Evolutionary conservation across 2,797 vertebrate genomes (phyloP), one percentile per base, ranked within the genome.

Genomic region (Danio choprae): DNA sequence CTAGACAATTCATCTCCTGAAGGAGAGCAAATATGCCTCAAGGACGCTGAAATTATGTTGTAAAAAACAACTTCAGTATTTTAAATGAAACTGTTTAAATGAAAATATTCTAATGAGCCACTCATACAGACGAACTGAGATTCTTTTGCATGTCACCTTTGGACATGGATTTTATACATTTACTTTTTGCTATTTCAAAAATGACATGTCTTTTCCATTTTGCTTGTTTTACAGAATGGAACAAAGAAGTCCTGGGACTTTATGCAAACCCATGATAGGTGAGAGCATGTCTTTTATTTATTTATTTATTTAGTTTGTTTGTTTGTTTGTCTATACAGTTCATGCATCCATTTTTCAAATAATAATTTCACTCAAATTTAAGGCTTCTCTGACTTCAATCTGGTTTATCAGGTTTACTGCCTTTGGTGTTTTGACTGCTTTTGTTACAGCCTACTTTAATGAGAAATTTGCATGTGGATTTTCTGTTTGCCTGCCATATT

Each of bases 221-320:
- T 88, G n/a, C 1, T 86, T 88, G 82, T n/a, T 89, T 89, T 41
- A 40, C 90, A 97, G 96, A 96, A 97, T 86, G 96, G 96, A 84
- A 92, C 92, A 80, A 95, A 95, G 92, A 97, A 96, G 90, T 92
- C 89, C 83, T 97, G 96, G 96, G 96, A 97, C 90, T 97, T 95
- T 90, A 96, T 97, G 96, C 92, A 92, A 90, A 95, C 95, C 20
- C 96, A 96, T 87, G 96, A 97, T 93, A 96, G 96, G 96, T 97
- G 60, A 74, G 73, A n/a, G 41, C 58, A 41, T 63, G 10, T 50
- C 29, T 50, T 56, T 46, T n/a, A 22, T 13, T 46, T 58, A 0
- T 13, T 11, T 9, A 29, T 55, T n/a, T n/a, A n/a, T n/a, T n/a
- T n/a, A n/a, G n/a, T n/a, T n/a, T n/a, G 29, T 29, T n/a, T 1